These are phyloP conservation scores for Cottus gobio DNA, from an alignment of 2,113 vertebrate genomes.

Conservation along the genomic window DNA sequence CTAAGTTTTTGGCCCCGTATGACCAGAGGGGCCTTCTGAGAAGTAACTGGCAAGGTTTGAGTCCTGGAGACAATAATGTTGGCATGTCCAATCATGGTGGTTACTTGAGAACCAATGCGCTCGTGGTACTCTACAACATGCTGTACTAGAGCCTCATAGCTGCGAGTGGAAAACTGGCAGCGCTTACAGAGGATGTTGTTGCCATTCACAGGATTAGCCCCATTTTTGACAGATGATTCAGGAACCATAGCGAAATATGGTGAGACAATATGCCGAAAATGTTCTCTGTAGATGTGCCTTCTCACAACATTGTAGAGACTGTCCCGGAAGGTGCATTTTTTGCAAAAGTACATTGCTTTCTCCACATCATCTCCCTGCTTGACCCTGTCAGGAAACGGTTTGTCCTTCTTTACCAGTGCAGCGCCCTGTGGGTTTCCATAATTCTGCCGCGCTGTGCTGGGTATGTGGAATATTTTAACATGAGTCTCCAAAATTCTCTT, in stretches of 20 bases:
- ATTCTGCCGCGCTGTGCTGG: slow-evolving; percentile 85
- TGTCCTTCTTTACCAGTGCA: slow-evolving; percentile 53
- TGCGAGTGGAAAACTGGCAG: slow-evolving; percentile 96
- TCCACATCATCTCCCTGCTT: slow-evolving; percentile 89
- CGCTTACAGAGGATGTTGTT: slow-evolving; percentile 94
- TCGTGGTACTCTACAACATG: slow-evolving; percentile 98
- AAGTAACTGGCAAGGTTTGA: slow-evolving; percentile 84
- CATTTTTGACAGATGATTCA: slow-evolving; percentile 91
- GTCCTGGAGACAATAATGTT: slow-evolving; percentile 89
- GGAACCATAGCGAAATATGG: slow-evolving; percentile 92
- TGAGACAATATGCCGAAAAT: slow-evolving; percentile 96
- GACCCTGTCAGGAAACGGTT: slow-evolving; percentile 85
- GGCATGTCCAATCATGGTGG: slow-evolving; percentile 98
- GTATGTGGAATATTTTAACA: slow-evolving; percentile 97
- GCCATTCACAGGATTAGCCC: slow-evolving; percentile 84
- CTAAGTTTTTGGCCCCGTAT: slow-evolving; percentile 83
- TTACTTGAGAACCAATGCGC: slow-evolving; percentile 95
- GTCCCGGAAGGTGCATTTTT: slow-evolving; percentile 98
- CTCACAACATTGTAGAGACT: slow-evolving; percentile 96
- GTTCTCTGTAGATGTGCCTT: slow-evolving; percentile 99
- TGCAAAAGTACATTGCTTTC: slow-evolving; percentile 98
- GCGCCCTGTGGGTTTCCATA: slow-evolving; percentile 66
- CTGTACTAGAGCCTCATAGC: slow-evolving; percentile 95
- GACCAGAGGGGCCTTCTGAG: slow-evolving; percentile 85
- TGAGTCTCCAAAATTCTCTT: slow-evolving; percentile 98